These are phyloP conservation scores for Gallinago undulata DNA, from an alignment of 2,113 vertebrate genomes.

Conservation along the genomic window DNA sequence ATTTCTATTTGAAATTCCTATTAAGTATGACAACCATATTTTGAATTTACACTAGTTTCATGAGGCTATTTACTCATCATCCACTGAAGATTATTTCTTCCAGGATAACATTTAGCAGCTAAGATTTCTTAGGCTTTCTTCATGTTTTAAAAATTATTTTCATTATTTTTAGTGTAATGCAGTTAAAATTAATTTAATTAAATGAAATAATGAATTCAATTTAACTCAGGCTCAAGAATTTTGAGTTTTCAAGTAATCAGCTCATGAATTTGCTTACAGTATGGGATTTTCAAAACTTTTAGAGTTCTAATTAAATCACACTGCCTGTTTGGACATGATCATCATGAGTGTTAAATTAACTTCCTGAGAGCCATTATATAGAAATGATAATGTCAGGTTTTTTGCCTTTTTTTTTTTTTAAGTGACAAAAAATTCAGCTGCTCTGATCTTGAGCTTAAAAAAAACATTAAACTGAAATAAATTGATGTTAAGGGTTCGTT, in stretches of 20 bases:
- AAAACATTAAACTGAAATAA: conserved; percentile 38
- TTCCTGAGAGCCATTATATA: conserved; percentile 22
- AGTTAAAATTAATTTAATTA: not conserved
- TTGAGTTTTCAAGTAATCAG: not conserved
- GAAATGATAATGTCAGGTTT: not conserved
- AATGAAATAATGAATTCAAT: not conserved
- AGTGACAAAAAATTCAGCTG: conserved; percentile 1
- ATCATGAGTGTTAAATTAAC: conserved; percentile 41
- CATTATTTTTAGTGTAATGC: not conserved
- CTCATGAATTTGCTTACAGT: not conserved
- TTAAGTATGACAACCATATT: not conserved
- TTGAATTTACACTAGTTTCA: not conserved
- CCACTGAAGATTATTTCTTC: not conserved
- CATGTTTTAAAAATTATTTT: not conserved
- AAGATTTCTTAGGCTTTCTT: not conserved
- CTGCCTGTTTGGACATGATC: not conserved
- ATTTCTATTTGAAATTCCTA: not conserved
- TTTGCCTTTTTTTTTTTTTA: not conserved
- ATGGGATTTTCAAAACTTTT: conserved; percentile 2
- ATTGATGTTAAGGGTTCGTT: not conserved
- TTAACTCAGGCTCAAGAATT: not conserved
- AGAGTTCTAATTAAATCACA: conserved; percentile 21
- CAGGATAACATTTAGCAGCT: not conserved
- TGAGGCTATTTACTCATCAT: not conserved
- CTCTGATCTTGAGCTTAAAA: conserved; percentile 19